Percentiles rank a stretch among this genome's conserved stretches.
Evolutionary conservation across 1,140 invertebrate species (phyloP).

Genomic region (Protaetia brevitarsis): DNA sequence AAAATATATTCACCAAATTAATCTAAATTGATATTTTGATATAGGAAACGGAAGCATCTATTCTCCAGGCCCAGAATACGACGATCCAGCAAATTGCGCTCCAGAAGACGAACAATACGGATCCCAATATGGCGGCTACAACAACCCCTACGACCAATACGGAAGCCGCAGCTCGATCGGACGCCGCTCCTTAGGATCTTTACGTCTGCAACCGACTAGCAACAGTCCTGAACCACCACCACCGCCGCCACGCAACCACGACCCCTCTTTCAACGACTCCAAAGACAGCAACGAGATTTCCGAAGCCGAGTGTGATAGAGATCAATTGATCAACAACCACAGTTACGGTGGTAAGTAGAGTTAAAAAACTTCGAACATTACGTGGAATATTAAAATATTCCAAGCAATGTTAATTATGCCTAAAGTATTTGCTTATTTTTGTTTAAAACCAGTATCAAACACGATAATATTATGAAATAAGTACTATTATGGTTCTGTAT

Average conservation of each 20-base stretch:
- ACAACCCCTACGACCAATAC: slow-evolving; percentile 82
- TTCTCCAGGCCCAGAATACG: slow-evolving; percentile 77
- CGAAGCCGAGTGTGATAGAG: slow-evolving; percentile 86
- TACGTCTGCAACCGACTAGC: slow-evolving; percentile 59
- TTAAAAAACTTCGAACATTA: neutral
- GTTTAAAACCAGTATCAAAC: no score
- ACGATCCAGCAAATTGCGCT: slow-evolving; percentile 86
- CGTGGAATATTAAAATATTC: no score
- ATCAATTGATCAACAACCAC: slow-evolving; percentile 65
- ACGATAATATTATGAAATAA: no score
- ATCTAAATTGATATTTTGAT: neutral
- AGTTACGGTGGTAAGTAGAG: slow-evolving; percentile 68
- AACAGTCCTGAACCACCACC: slow-evolving; percentile 77
- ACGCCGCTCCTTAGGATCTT: slow-evolving; percentile 57
- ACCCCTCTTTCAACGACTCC: slow-evolving; percentile 80
- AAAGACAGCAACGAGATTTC: slow-evolving; percentile 92
- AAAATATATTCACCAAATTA: neutral
- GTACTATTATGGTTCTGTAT: no score
- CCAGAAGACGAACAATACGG: slow-evolving; percentile 87
- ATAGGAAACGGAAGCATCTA: slow-evolving; percentile 66
- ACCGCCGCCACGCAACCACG: slow-evolving; percentile 72
- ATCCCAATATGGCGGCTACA: slow-evolving; percentile 76
- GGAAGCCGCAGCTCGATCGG: slow-evolving; percentile 75
- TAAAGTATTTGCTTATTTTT: neutral
- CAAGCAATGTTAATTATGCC: neutral